These are phyloP conservation scores for Steinernema carpocapsae DNA, from an alignment of 2,888 invertebrate genomes.

Conservation along the genomic window DNA sequence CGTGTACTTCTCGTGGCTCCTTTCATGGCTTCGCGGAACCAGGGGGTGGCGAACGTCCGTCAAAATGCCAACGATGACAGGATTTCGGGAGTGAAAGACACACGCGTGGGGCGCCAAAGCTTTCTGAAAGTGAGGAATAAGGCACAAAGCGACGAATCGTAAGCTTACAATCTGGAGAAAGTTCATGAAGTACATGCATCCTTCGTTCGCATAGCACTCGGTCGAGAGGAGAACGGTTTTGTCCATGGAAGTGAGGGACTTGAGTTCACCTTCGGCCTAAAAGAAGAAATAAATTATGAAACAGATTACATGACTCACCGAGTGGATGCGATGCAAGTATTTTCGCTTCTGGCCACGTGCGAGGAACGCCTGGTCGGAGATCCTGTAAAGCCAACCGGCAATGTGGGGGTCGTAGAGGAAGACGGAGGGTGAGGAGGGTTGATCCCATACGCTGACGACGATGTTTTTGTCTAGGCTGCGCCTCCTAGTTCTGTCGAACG, in stretches of 20 bases:
- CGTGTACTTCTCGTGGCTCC: too few species aligned
- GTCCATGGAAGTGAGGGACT: background rate
- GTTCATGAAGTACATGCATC: background rate
- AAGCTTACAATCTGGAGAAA: conserved; percentile 2
- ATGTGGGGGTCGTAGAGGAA: background rate
- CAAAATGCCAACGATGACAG: background rate
- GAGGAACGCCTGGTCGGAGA: background rate
- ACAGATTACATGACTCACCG: background rate
- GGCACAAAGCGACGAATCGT: background rate
- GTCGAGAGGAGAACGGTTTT: background rate
- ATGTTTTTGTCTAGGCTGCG: background rate
- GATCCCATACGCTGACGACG: background rate
- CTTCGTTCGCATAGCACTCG: background rate
- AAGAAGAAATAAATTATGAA: too few species aligned
- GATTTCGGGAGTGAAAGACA: background rate
- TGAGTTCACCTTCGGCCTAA: background rate
- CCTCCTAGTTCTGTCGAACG: background rate
- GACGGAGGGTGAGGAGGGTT: background rate
- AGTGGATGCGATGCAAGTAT: conserved; percentile 9
- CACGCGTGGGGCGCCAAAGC: conserved; percentile 5
- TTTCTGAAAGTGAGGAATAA: background rate
- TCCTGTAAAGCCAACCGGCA: conserved; percentile 3
- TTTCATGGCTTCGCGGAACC: too few species aligned
- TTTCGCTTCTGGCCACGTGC: background rate
- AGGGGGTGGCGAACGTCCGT: background rate